Percentiles rank a stretch among this genome's conserved stretches.
Conservation (phyloP, 2,888 invertebrate genomes). For the Leptopilina syphax region DNA sequence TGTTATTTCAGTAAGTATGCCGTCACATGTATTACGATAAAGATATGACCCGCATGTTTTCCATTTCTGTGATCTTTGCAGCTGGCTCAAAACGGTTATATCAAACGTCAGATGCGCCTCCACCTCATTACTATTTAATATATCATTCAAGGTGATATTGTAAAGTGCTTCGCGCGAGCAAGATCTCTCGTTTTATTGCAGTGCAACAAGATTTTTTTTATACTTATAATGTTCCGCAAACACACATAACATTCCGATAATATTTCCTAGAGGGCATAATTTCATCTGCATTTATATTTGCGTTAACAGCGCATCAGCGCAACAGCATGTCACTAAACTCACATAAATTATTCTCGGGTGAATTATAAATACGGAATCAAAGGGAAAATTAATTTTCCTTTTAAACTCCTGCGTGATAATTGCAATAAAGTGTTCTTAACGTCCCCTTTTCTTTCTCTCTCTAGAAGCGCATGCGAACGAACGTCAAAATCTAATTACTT, state of each 20-base stretch:
- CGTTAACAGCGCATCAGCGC: no score
- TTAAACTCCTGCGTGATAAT: no score
- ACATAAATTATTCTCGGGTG: no score
- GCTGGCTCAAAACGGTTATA: conserved; percentile 62
- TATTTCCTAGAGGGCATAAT: background rate
- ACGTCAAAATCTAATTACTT: no score
- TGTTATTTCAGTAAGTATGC: conserved; percentile 40
- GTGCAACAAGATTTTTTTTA: background rate
- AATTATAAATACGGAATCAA: no score
- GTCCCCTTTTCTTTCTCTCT: no score
- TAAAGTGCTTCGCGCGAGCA: background rate
- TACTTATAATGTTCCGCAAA: background rate
- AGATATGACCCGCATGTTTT: conserved; percentile 68
- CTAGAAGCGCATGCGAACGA: no score
- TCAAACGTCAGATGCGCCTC: conserved; percentile 58
- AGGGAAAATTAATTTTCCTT: no score
- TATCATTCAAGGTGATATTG: conserved; percentile 29
- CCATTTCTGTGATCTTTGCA: conserved; percentile 61
- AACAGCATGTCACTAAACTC: no score
- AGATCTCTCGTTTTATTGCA: background rate
- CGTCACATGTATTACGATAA: conserved; percentile 50
- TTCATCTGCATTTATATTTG: background rate
- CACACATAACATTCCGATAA: background rate
- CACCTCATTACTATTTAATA: conserved; percentile 52
- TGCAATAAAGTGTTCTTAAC: no score